phyloP scores from a whole-genome alignment of 2,888 invertebrate genomes.

The Tribolium freemani region DNA sequence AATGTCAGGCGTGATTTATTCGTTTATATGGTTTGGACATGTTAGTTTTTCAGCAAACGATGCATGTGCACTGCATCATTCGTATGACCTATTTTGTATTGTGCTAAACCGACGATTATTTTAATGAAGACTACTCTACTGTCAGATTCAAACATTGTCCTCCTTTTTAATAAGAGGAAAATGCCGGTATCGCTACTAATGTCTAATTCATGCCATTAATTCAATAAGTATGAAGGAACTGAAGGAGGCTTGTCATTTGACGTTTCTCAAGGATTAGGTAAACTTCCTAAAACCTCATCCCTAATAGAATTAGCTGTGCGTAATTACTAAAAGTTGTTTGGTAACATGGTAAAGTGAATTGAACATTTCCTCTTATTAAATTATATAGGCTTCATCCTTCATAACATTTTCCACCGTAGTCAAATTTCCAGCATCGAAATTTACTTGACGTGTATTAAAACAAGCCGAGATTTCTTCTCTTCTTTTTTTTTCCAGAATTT shows the following conservation, averaged over 20 bases:
- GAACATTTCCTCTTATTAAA: conserved; percentile 34
- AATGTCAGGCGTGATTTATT: conserved; percentile 25
- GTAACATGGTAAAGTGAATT: conserved; percentile 37
- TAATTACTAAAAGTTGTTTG: conserved; percentile 41
- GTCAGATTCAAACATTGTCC: conserved; percentile 31
- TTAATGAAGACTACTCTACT: conserved; percentile 18
- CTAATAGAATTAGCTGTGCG: conserved; percentile 31
- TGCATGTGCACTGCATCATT: conserved; percentile 32
- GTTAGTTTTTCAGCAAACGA: conserved; percentile 24
- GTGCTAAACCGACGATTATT: conserved; percentile 19
- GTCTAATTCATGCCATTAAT: conserved; percentile 16
- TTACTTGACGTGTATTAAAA: conserved; percentile 27
- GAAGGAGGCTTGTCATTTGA: conserved; percentile 18
- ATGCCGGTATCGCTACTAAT: neutral
- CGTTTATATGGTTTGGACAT: conserved; percentile 31
- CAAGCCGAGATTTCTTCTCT: neutral
- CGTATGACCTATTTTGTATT: conserved; percentile 35
- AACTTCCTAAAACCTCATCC: conserved; percentile 38
- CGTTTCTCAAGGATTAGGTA: conserved; percentile 34
- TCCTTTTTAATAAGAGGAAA: conserved; percentile 5
- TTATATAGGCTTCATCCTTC: conserved; percentile 28
- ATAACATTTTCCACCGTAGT: conserved; percentile 14
- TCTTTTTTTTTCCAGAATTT: conserved; percentile 3
- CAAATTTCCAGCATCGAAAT: conserved; percentile 7
- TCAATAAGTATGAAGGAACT: conserved; percentile 18